Percentiles rank a stretch among this genome's conserved stretches.
phyloP scores from a whole-genome alignment of 2,797 vertebrate genomes.

The Lemur catta region DNA sequence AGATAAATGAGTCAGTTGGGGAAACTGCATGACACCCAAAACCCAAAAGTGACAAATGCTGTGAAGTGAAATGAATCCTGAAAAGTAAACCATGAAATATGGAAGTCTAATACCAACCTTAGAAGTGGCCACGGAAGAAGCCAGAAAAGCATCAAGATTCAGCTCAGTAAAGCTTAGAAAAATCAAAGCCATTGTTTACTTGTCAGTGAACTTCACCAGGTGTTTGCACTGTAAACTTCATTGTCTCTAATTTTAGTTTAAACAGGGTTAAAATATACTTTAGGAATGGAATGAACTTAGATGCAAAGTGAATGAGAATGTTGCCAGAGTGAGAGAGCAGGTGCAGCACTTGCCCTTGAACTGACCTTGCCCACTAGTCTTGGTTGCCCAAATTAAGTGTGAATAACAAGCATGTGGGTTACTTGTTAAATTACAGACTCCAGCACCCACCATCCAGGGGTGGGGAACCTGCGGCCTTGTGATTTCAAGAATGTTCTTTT shows the following conservation, averaged over 20 bases:
- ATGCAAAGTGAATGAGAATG: not conserved
- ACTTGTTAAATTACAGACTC: not conserved
- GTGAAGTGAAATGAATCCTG: not conserved
- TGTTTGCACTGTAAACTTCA: constrained; percentile 38
- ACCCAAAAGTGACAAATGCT: not conserved
- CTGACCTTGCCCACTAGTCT: not conserved
- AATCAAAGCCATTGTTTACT: not conserved
- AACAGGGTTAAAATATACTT: constrained; percentile 1
- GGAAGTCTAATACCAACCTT: not conserved
- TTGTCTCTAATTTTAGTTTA: not conserved
- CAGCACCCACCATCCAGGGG: not conserved
- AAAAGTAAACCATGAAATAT: not conserved
- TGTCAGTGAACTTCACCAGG: not conserved
- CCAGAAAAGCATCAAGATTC: not conserved
- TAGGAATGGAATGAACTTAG: not conserved
- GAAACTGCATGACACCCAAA: not conserved
- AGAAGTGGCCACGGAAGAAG: not conserved
- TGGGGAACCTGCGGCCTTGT: too few relatives aligned
- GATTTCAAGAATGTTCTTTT: too few relatives aligned
- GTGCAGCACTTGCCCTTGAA: not conserved
- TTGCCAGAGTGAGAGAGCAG: not conserved
- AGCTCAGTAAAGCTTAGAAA: not conserved
- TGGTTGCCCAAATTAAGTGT: not conserved
- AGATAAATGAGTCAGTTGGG: not conserved
- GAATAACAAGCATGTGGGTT: not conserved